Conservation (phyloP, 2,113 vertebrate species). For the Bufo bufo region DNA sequence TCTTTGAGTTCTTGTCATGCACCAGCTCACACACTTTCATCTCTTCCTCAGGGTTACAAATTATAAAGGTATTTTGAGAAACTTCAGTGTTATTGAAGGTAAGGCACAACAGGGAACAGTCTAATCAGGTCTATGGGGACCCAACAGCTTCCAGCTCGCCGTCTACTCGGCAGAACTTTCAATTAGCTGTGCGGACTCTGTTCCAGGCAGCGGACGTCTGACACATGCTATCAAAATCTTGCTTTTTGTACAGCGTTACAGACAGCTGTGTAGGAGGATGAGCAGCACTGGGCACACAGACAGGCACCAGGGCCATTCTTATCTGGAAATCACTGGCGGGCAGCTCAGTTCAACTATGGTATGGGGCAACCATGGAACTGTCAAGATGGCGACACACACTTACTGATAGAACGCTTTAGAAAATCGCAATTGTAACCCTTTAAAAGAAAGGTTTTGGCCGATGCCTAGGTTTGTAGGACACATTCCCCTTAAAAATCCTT, state of each 20-base stretch:
- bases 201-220: background rate
- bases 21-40: background rate
- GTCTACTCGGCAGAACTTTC: conserved; percentile 31
- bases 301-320: background rate
- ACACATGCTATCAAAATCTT: background rate
- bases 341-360: too few species aligned
- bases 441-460: background rate
- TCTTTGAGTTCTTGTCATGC: background rate
- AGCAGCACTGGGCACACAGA: background rate
- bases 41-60: conserved; percentile 15
- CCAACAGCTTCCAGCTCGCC: conserved; percentile 1
- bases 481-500: background rate
- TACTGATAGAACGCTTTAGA: background rate
- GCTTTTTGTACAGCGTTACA: background rate
- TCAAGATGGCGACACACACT: background rate
- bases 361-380: background rate
- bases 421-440: background rate
- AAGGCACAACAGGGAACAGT: conserved; percentile 37
- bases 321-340: background rate
- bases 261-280: background rate
- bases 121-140: conserved; percentile 44
- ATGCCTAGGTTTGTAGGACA: too few species aligned
- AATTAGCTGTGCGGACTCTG: conserved; percentile 25
- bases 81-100: conserved; percentile 30
- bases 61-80: conserved; percentile 17